These are phyloP conservation scores for Ectemnius lituratus DNA, from an alignment of 2,888 invertebrate species.

Conservation along the genomic window DNA sequence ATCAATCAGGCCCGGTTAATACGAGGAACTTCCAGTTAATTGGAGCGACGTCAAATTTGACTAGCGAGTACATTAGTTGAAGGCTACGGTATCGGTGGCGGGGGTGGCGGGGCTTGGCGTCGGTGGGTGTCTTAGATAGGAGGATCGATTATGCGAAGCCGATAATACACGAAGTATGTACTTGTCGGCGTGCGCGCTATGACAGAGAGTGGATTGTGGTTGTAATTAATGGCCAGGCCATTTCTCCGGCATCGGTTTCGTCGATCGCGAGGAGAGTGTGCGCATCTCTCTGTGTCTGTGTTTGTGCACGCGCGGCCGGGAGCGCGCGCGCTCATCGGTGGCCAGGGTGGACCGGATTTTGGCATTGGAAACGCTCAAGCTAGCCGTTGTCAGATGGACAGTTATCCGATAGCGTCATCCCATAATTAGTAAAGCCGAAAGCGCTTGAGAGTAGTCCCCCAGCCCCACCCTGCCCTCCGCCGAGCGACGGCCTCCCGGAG, in stretches of 20 bases:
- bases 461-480: too few species aligned
- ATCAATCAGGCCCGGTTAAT: too few species aligned
- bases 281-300: background rate
- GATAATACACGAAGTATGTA: background rate
- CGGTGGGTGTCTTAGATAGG: background rate
- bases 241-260: background rate
- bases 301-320: too few species aligned
- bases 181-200: background rate
- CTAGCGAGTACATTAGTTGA: too few species aligned
- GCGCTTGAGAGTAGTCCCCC: too few species aligned
- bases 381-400: background rate
- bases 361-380: constrained; percentile 1
- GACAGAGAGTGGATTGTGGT: background rate
- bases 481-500: too few species aligned
- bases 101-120: background rate
- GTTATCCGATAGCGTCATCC: constrained; percentile 3
- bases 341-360: background rate
- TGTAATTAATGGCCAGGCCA: constrained; percentile 6
- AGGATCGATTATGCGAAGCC: constrained; percentile 2
- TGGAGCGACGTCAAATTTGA: too few species aligned
- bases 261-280: background rate
- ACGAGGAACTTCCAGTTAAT: too few species aligned
- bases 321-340: background rate
- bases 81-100: background rate
- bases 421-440: constrained; percentile 1